phyloP scores from a whole-genome alignment of 2,113 vertebrate genomes.

The Heloderma charlesbogerti region DNA sequence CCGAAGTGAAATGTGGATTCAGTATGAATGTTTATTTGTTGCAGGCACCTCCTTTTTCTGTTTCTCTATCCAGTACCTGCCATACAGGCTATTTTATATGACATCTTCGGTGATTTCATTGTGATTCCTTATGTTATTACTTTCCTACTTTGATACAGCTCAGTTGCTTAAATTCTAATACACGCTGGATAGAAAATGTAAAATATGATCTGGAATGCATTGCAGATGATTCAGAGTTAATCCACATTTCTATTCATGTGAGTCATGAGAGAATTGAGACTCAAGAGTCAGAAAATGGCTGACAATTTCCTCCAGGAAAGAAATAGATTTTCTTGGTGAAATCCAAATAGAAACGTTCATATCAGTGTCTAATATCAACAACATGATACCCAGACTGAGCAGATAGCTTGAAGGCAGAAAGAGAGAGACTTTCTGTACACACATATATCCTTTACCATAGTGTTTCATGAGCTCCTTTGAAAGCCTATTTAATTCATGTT shows the following conservation, averaged over 20 bases:
- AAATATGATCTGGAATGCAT: slow-evolving; percentile 46
- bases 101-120: slow-evolving; percentile 18
- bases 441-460: slow-evolving; percentile 57
- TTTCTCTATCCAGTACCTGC: background rate
- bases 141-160: slow-evolving; percentile 16
- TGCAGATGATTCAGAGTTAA: slow-evolving; percentile 56
- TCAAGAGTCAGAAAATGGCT: slow-evolving; percentile 59
- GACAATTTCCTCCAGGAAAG: slow-evolving; percentile 53
- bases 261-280: slow-evolving; percentile 62
- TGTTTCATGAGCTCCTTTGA: slow-evolving; percentile 70
- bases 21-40: slow-evolving; percentile 13
- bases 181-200: slow-evolving; percentile 12
- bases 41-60: background rate
- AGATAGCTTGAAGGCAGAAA: slow-evolving; percentile 65
- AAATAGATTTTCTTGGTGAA: slow-evolving; percentile 71
- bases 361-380: slow-evolving; percentile 75
- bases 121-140: slow-evolving; percentile 17
- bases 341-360: slow-evolving; percentile 69
- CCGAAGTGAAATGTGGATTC: slow-evolving; percentile 28
- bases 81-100: slow-evolving; percentile 6
- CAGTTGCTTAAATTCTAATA: slow-evolving; percentile 42
- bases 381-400: slow-evolving; percentile 64
- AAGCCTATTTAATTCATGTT: slow-evolving; percentile 78
- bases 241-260: slow-evolving; percentile 56
- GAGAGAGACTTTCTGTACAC: slow-evolving; percentile 60